phyloP scores from a whole-genome alignment of 2,888 invertebrate genomes.

The Nephrotoma guestfalica region DNA sequence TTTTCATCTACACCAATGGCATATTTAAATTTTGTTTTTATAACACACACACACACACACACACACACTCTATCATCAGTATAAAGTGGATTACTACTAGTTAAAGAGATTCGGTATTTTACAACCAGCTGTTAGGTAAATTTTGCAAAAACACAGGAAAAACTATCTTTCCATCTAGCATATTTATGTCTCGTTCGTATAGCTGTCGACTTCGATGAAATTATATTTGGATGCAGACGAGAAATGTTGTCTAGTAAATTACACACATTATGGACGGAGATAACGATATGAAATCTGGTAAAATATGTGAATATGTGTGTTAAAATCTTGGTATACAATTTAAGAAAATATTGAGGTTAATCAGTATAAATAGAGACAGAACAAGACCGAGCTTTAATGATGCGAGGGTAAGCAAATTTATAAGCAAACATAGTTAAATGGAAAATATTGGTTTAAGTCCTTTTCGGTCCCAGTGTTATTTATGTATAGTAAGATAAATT shows the following conservation, averaged over 20 bases:
- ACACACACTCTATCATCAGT: neutral
- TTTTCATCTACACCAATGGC: neutral
- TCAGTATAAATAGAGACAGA: no score
- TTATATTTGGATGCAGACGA: neutral
- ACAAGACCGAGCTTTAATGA: no score
- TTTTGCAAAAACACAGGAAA: neutral
- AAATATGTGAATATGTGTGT: neutral
- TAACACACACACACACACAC: neutral
- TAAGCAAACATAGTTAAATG: no score
- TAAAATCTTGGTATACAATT: neutral
- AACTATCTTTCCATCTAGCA: neutral
- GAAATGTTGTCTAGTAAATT: neutral
- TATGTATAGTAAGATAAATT: no score
- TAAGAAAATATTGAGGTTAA: neutral
- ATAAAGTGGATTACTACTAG: neutral
- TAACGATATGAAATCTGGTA: neutral
- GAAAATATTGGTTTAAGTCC: no score
- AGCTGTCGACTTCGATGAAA: neutral
- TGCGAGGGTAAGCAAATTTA: no score
- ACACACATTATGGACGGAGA: neutral
- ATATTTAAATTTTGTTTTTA: neutral
- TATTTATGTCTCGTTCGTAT: neutral
- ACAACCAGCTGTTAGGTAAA: neutral
- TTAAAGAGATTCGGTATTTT: neutral
- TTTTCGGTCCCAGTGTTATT: no score